Percentiles rank a stretch among this genome's conserved stretches.
phyloP scores from a whole-genome alignment of 2,113 vertebrate genomes.

The human (Homo sapiens) region GRCh38 chrX:37855501-37856000 shows the following conservation, averaged over 20 bases:
- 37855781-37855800: conserved; percentile 7
- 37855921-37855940: neutral
- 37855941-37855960: neutral
- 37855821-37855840: neutral
- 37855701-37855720: neutral
- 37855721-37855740: neutral
- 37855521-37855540: neutral
- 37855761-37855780: neutral
- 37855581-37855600: neutral
- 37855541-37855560: neutral
- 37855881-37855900: neutral
- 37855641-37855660: neutral
- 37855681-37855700: neutral
- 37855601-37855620: neutral
- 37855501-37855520: neutral
- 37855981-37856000: neutral
- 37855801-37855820: neutral
- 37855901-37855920: neutral
- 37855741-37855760: neutral
- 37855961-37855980: neutral
- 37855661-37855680: neutral
- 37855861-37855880: neutral
- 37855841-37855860: neutral
- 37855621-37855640: neutral
- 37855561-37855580: neutral